Percentiles rank a stretch among this genome's conserved stretches.
phyloP scores from a whole-genome alignment of 2,797 vertebrate species.

The Circus cinereus region DNA sequence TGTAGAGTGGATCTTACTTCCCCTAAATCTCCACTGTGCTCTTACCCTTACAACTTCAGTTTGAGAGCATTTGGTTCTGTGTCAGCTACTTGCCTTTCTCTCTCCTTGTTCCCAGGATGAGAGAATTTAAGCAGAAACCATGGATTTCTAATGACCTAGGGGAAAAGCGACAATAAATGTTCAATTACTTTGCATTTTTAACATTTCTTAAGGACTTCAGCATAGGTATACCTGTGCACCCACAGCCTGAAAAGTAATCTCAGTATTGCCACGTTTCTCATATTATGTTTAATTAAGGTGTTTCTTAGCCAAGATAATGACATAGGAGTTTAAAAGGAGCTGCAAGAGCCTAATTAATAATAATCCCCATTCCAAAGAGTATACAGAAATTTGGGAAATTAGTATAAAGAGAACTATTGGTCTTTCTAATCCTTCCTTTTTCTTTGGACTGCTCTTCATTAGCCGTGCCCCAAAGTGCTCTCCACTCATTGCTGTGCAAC shows the following conservation, averaged over 20 bases:
- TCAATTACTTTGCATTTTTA: neutral
- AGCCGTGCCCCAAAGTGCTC: neutral
- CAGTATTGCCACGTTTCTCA: neutral
- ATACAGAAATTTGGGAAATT: constrained; percentile 28
- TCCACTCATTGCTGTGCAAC: neutral
- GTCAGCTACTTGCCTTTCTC: neutral
- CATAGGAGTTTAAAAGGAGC: neutral
- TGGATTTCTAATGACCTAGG: neutral
- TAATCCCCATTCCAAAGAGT: neutral
- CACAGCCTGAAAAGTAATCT: neutral
- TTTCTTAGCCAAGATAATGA: neutral
- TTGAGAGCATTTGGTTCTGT: neutral
- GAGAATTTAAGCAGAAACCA: neutral
- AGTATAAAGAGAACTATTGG: neutral
- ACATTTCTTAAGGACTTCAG: neutral
- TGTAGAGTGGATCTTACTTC: neutral
- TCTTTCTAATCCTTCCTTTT: constrained; percentile 29
- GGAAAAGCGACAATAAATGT: neutral
- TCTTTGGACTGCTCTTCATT: neutral
- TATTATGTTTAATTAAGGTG: neutral
- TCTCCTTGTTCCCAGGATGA: neutral
- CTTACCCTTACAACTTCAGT: neutral
- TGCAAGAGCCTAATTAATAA: neutral
- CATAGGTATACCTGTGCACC: neutral
- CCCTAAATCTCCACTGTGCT: neutral